Evolutionary conservation across 53 echinoderm and acorn worm genomes (phyloP).

Genomic region (Patiria pectinifera): DNA sequence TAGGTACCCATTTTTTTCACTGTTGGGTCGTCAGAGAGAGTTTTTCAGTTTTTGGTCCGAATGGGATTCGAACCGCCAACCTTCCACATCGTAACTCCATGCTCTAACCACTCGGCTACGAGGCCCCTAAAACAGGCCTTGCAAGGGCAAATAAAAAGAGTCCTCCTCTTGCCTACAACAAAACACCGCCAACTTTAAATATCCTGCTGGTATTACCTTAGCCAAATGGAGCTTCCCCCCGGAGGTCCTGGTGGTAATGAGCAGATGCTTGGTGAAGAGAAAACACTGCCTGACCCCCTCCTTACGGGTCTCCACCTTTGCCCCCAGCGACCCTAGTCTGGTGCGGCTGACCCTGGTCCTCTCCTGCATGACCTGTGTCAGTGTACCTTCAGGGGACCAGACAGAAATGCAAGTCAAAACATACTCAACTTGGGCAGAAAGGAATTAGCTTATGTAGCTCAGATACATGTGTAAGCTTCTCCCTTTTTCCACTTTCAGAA

Average conservation of each 20-base stretch:
- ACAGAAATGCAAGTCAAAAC: constrained; percentile 7
- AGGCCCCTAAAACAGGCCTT: too few species aligned
- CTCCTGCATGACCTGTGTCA: constrained; percentile 91
- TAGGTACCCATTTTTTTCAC: too few species aligned
- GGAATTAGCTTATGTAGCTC: too few species aligned
- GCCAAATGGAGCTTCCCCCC: constrained; percentile 93
- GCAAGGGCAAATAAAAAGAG: background rate
- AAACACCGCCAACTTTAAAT: background rate
- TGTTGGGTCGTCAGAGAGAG: too few species aligned
- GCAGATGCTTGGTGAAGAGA: constrained; percentile 96
- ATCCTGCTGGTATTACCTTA: constrained; percentile 64
- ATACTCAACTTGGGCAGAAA: background rate
- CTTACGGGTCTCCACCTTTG: constrained; percentile 86
- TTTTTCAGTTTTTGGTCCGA: too few species aligned
- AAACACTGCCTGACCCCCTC: constrained; percentile 96
- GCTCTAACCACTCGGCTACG: too few species aligned
- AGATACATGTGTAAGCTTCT: too few species aligned
- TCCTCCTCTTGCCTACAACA: background rate
- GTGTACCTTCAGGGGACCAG: constrained; percentile 69
- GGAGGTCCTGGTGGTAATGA: constrained; percentile 93
- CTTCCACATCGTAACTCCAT: too few species aligned
- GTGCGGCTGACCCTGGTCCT: constrained; percentile 78
- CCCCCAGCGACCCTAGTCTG: constrained; percentile 91
- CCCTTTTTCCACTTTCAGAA: too few species aligned
- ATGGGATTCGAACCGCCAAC: too few species aligned